Evolutionary conservation across 1,140 invertebrate species (phyloP).

Genomic region (Triops cancriformis): DNA sequence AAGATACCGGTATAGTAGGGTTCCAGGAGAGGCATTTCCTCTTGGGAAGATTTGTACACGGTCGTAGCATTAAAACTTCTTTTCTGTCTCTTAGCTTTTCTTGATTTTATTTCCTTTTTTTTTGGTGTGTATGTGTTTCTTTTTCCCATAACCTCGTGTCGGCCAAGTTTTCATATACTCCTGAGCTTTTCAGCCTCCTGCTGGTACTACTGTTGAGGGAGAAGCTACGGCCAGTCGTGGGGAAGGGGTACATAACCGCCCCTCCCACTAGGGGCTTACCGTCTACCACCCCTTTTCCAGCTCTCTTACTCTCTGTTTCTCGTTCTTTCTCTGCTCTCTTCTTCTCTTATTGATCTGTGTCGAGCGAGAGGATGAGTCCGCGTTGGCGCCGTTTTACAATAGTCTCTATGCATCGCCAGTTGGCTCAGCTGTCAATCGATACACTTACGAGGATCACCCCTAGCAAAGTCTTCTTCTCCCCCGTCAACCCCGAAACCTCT

Average conservation of each 20-base stretch:
- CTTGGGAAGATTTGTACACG: constrained; percentile 9
- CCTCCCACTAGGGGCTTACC: background rate
- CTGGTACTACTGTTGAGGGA: background rate
- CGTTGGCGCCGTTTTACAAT: constrained; percentile 12
- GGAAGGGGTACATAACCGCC: background rate
- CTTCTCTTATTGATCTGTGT: constrained; percentile 14
- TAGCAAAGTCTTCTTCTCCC: background rate
- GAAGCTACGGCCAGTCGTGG: background rate
- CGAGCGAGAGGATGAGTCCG: constrained; percentile 4
- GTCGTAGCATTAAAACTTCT: background rate
- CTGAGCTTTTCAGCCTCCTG: background rate
- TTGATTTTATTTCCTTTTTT: background rate
- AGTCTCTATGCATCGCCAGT: constrained; percentile 5
- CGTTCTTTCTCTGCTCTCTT: background rate
- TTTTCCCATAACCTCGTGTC: background rate
- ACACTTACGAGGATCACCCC: constrained; percentile 7
- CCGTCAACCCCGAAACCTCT: background rate
- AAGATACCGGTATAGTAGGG: constrained; percentile 1
- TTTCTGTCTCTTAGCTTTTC: background rate
- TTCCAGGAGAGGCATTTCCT: background rate
- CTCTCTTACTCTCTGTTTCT: background rate
- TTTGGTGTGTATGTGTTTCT: background rate
- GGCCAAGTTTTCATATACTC: constrained; percentile 5
- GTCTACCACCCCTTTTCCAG: background rate
- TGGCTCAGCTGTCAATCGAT: constrained; percentile 10